Conservation (phyloP, 1,140 invertebrate genomes). For the Brevipalpus yothersi region DNA sequence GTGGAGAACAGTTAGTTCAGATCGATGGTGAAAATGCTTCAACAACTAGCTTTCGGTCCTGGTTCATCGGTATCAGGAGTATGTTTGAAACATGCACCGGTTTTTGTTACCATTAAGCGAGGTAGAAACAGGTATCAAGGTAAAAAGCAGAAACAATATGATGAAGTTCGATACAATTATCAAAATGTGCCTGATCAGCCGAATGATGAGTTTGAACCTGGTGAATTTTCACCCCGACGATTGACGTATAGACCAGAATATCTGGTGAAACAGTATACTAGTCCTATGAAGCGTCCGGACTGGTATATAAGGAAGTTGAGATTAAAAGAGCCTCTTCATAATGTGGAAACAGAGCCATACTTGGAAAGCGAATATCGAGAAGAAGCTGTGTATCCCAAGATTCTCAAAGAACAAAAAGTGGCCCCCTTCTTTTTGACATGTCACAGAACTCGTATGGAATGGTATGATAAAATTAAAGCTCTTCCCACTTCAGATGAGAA, state of each 20-base stretch:
- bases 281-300: background rate
- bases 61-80: too few relatives aligned
- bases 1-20: too few relatives aligned
- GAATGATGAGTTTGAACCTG: background rate
- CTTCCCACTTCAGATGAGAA: constrained; percentile 53
- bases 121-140: background rate
- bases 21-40: too few relatives aligned
- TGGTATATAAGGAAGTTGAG: too few relatives aligned
- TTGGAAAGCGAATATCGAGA: constrained; percentile 1
- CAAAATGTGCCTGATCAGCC: background rate
- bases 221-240: background rate
- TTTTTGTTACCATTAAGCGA: background rate
- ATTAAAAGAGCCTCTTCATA: background rate
- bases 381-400: constrained; percentile 10
- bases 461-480: constrained; percentile 31
- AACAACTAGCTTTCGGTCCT: too few relatives aligned
- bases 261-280: background rate
- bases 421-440: constrained; percentile 4
- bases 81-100: too few relatives aligned
- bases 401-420: background rate
- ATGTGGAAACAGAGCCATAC: constrained; percentile 1
- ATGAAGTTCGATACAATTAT: background rate
- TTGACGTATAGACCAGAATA: background rate
- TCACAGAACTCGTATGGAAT: constrained; percentile 14
- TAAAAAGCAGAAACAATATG: background rate